Percentiles rank a stretch among this genome's conserved stretches.
Conservation (phyloP, 2,888 invertebrate species). For the Sarcophaga subvicina region DNA sequence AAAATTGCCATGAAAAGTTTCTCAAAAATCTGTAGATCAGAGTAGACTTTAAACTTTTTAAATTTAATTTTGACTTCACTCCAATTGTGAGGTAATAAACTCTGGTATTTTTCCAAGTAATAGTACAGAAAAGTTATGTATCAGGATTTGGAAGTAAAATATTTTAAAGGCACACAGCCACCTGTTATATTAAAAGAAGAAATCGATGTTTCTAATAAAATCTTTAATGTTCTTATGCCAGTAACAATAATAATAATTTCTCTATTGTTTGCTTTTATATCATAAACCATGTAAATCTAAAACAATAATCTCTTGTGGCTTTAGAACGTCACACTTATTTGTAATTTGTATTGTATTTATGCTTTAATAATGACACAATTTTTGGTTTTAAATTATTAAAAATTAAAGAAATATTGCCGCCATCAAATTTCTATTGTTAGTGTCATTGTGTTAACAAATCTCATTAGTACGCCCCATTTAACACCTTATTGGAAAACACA, state of each 20-base stretch:
- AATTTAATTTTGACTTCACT: too few species aligned
- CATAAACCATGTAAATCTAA: slow-evolving; percentile 49
- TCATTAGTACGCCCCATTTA: slow-evolving; percentile 81
- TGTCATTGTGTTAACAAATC: slow-evolving; percentile 72
- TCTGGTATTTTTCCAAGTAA: too few species aligned
- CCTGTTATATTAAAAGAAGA: too few species aligned
- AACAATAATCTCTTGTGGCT: slow-evolving; percentile 57
- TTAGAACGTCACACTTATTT: slow-evolving; percentile 56
- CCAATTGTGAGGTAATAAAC: too few species aligned
- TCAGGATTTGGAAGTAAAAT: too few species aligned
- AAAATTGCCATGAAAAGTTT: too few species aligned
- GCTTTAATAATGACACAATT: slow-evolving; percentile 11
- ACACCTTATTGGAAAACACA: slow-evolving; percentile 75
- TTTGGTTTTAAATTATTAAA: background rate
- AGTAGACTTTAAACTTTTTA: too few species aligned
- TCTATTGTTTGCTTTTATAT: background rate
- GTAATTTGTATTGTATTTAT: background rate
- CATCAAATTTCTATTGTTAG: background rate
- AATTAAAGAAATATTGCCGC: slow-evolving; percentile 34
- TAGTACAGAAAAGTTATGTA: too few species aligned
- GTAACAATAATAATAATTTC: background rate
- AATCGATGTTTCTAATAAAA: too few species aligned
- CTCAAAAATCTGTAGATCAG: too few species aligned
- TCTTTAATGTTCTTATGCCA: background rate
- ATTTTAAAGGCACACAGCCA: too few species aligned